Evolutionary conservation across 2,797 vertebrate species (phyloP).

Genomic region (Arvicola amphibius): DNA sequence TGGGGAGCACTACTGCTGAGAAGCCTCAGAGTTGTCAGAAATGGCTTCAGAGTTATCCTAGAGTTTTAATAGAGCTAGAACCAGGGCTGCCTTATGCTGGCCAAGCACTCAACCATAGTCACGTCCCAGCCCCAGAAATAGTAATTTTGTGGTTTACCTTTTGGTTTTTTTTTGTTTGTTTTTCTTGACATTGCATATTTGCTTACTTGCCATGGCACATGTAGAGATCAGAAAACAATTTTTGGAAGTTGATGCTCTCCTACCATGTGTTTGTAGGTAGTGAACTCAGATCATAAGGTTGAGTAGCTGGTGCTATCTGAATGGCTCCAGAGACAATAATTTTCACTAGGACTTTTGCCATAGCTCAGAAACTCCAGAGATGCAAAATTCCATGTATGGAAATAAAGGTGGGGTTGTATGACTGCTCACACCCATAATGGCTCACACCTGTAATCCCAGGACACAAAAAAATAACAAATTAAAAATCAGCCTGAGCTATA

Average conservation of each 20-base stretch:
- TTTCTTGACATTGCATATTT: neutral
- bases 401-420: too few species aligned
- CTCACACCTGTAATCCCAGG: neutral
- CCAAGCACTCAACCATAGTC: neutral
- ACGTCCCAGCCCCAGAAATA: neutral
- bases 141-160: neutral
- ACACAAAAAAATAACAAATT: neutral
- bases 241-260: neutral
- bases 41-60: too few species aligned
- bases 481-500: neutral
- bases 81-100: neutral
- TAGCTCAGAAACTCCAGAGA: constrained; percentile 3
- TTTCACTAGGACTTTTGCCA: neutral
- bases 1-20: too few species aligned
- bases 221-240: neutral
- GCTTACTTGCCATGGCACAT: neutral
- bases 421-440: neutral
- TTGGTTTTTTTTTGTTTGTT: neutral
- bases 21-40: too few species aligned
- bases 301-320: neutral
- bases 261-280: neutral
- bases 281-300: neutral
- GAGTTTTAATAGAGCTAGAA: neutral
- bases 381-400: neutral
- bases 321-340: neutral